Base-by-base conservation (phyloP, 2,888 invertebrate species). In the Clivina fossor region DNA sequence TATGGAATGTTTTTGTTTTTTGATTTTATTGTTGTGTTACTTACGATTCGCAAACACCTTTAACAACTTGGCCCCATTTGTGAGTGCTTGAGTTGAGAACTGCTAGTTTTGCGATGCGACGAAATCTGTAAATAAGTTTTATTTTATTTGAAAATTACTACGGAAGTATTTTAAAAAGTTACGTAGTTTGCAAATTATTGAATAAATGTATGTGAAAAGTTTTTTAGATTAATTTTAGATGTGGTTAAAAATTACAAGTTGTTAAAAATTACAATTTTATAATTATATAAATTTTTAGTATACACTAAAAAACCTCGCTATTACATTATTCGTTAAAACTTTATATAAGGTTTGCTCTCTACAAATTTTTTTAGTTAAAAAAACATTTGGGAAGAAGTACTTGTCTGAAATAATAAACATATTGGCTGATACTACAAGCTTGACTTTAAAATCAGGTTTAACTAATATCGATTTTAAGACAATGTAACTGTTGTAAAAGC, bases 1-100 rank as follows among this genome's bases (percentile, higher is more conserved):
- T 43, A 20, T 20, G 2, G 41, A 30, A 43, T 43, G 7, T n/a
- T n/a, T n/a, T n/a, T n/a, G n/a, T n/a, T n/a, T 37, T 18, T 7
- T 16, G 4, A 7, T 37, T n/a, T 33, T 15, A 13, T 18, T 19
- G 16, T 9, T 20, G 15, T 15, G 11, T n/a, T 55, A 76, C 81
- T 79, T 68, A 80, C 76, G 75, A 74, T 50, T 80, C 74, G 48
- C 80, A 82, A 58, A 67, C 74, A 41, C 78, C 80, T 49, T 77
- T 78, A 7, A 86, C 73, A 1, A 88, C 85, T 70, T 86, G 81
- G 30, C 83, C 82, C 90, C 90, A 90, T 67, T 86, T 89, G 61
- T 84, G 81, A 37, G 83, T 78, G 18, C 80, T 80, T 1, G 88
- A 86, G 62, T 81, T 83, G 0, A 84, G 77, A 0, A 86, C 82